Base-by-base conservation (phyloP, 1,140 invertebrate genomes). In the Nasonia vitripennis region DNA sequence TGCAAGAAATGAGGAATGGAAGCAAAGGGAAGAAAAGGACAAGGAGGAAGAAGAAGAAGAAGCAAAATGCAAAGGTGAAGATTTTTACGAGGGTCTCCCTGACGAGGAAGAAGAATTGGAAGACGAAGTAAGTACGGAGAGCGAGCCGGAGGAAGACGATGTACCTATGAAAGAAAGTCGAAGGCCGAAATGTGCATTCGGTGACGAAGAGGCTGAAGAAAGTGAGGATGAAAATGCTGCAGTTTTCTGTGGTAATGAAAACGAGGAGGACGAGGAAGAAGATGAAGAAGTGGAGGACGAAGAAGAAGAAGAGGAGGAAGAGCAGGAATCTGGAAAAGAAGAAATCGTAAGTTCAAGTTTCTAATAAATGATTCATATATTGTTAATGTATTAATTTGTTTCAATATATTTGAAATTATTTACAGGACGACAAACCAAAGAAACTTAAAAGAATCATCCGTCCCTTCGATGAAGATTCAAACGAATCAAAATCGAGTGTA, bases 1-100 rank as follows among this genome's bases (percentile, higher is more conserved):
- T 68, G 94, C 95, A 87, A 92, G 95, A 75, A 93, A 94, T 34
- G 91, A 95, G 82, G 94, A 96, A 89, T 96, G 95, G 95, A 94
- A 95, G 86, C 94, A 95, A 87, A 94, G 94, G 41, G 92, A 92
- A 85, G 88, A 93, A 87, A 91, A 93, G 77, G 92, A 94, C 85
- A 88, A 89, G 79, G 91, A 94, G 87, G 81, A 86, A 77, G 88
- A 91, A 68, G 87, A 90, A 71, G 81, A 86, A 41, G 84, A 74
- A 34, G 74, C 83, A 68, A 88, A 87, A 87, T 87, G 87, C 87
- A 86, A 88, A 71, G 87, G 78, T 68, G 88, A 90, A 62, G 87
- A 89, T 80, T 37, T 87, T 86, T 86, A 86, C 10, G 87, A 83
- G 0, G 87, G 87, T 31, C 34, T 88, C 2, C 87, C 89, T 0